Evolutionary conservation across 1,140 invertebrate genomes (phyloP).

Genomic region (Phocides pigmalion): DNA sequence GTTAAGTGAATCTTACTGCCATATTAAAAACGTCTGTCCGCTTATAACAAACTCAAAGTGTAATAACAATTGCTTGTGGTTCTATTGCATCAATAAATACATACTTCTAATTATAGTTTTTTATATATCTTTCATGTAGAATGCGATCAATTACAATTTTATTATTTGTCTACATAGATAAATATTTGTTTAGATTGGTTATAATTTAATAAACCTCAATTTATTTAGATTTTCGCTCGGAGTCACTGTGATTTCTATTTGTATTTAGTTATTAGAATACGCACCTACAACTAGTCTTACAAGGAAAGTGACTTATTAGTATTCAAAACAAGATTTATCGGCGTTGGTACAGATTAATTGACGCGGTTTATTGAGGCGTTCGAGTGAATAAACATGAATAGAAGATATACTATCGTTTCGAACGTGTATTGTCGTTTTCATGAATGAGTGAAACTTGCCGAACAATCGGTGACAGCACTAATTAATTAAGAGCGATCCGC

Average conservation of each 20-base stretch:
- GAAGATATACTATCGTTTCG: constrained; percentile 5
- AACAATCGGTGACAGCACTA: constrained; percentile 23
- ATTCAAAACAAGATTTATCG: constrained; percentile 18
- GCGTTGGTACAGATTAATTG: constrained; percentile 19
- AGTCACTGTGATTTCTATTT: constrained; percentile 11
- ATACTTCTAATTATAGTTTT: no score
- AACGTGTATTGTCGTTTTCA: constrained; percentile 8
- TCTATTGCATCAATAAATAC: no score
- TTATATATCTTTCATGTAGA: no score
- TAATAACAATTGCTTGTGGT: no score
- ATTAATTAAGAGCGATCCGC: constrained; percentile 30
- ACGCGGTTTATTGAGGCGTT: constrained; percentile 22
- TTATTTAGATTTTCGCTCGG: background rate
- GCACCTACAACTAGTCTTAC: constrained; percentile 2
- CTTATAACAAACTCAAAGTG: no score
- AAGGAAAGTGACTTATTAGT: constrained; percentile 29
- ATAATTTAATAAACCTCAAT: background rate
- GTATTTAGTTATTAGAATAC: background rate
- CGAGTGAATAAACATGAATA: constrained; percentile 21
- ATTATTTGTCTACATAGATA: no score
- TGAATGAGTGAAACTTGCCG: constrained; percentile 18
- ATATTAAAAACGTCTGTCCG: no score
- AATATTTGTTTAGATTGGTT: background rate
- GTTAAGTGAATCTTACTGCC: no score
- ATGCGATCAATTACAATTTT: no score